Evolutionary conservation across 1,140 invertebrate genomes (phyloP), one percentile per base, ranked within the genome.

Genomic region (Drosophila nigromelanica): DNA sequence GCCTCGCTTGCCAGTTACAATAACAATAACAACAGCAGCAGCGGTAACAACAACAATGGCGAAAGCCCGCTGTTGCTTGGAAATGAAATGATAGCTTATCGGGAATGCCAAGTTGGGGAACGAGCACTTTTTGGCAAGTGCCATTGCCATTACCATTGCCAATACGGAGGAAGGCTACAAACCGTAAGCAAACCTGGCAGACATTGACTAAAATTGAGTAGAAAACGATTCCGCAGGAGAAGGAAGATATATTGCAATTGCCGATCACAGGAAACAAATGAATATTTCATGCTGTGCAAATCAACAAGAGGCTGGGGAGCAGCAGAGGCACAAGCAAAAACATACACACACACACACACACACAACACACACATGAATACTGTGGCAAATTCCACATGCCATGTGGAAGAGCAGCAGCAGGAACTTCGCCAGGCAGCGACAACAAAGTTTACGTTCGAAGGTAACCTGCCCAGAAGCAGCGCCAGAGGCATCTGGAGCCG

Each of bases 231-330:
- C 83, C 83, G 76, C 79, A 83, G 67, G 50, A 74, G 83, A 58
- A 72, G 83, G 85, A 89, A 89, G 83, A 89, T 89, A 89, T 89
- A 89, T 89, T 89, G 78, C 79, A 89, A 89, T 89, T 89, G 85
- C 85, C 83, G 83, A 89, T 89, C 83, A 89, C 83, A 80, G 83
- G 76, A 89, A 89, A 89, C 80, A 89, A 89, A 89, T 89, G 85
- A 89, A 89, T 89, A 89, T 89, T 89, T 89, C 85, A 89, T 89
- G 83, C 83, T 89, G 83, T 89, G 83, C 76, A 87, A 87, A 87
- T 87, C 82, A 82, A 89, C 82, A 64, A 33, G 45, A 45, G 47
- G 59, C 4, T 5, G 56, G 47, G 15, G 40, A 14, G 37, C n/a
- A 27, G n/a, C n/a, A 27, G 24, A 6, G 30, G 43, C 66, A 62